These are phyloP conservation scores for Eurystomus glaucurus DNA, from an alignment of 2,797 vertebrate species.

Conservation along the genomic window DNA sequence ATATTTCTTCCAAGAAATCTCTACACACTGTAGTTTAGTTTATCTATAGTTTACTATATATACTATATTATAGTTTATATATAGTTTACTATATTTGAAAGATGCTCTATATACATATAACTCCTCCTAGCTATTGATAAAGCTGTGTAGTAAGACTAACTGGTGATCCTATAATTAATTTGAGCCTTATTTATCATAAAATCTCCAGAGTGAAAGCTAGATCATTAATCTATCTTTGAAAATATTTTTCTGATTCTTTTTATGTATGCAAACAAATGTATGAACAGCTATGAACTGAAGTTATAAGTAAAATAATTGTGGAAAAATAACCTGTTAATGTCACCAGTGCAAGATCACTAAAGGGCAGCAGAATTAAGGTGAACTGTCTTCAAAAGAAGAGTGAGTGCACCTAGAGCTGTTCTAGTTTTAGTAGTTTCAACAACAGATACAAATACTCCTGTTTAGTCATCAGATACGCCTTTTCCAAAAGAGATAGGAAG, in stretches of 20 bases:
- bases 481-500: neutral
- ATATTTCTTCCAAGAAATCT: neutral
- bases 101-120: neutral
- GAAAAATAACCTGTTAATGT: neutral
- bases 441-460: neutral
- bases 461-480: neutral
- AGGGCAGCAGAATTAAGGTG: neutral
- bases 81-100: neutral
- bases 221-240: neutral
- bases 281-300: neutral
- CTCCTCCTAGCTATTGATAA: neutral
- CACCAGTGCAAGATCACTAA: neutral
- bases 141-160: neutral
- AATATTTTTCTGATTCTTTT: neutral
- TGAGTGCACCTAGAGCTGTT: neutral
- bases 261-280: neutral
- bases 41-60: neutral
- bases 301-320: neutral
- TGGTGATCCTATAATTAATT: neutral
- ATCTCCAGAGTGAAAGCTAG: neutral
- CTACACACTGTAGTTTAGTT: neutral
- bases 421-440: neutral
- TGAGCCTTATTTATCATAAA: neutral
- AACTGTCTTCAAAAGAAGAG: neutral
- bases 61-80: neutral